Evolutionary conservation across 2,113 vertebrate species (phyloP).

Genomic region (Ageneiosus marmoratus): DNA sequence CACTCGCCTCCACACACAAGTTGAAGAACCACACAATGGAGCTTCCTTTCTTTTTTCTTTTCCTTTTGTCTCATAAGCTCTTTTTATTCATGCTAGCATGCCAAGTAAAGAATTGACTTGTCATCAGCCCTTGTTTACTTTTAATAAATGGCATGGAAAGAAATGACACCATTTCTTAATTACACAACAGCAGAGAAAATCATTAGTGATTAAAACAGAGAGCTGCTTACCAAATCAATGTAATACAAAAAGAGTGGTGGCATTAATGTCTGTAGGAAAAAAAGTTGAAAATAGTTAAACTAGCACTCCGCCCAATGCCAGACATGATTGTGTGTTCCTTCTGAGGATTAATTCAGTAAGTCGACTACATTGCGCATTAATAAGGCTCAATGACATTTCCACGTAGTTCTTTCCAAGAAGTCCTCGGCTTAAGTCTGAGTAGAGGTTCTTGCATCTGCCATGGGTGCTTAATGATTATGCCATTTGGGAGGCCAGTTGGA

Average conservation of each 20-base stretch:
- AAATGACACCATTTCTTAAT: not conserved
- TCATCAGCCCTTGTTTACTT: conserved; percentile 7
- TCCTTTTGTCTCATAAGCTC: not conserved
- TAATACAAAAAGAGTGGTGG: conserved; percentile 20
- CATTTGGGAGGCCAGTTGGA: conserved; percentile 48
- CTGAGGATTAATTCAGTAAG: conserved; percentile 28
- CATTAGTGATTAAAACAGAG: conserved; percentile 4
- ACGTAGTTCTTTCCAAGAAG: conserved; percentile 53
- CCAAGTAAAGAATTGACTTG: not conserved
- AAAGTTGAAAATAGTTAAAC: conserved; percentile 13
- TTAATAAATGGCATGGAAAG: not conserved
- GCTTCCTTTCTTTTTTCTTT: conserved; percentile 6
- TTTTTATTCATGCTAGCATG: not conserved
- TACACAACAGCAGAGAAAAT: not conserved
- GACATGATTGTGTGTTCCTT: conserved; percentile 36
- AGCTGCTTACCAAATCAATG: not conserved
- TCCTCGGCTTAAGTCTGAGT: conserved; percentile 48
- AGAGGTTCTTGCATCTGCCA: conserved; percentile 48
- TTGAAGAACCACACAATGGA: not conserved
- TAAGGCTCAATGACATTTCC: conserved; percentile 33
- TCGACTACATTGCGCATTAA: conserved; percentile 29
- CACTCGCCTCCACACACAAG: not conserved
- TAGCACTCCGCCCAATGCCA: conserved; percentile 32
- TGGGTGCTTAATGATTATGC: conserved; percentile 59
- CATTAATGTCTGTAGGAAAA: not conserved